Percentiles rank a stretch among this genome's conserved stretches.
phyloP scores from a whole-genome alignment of 2,113 vertebrate species.

The Saccopteryx bilineata region DNA sequence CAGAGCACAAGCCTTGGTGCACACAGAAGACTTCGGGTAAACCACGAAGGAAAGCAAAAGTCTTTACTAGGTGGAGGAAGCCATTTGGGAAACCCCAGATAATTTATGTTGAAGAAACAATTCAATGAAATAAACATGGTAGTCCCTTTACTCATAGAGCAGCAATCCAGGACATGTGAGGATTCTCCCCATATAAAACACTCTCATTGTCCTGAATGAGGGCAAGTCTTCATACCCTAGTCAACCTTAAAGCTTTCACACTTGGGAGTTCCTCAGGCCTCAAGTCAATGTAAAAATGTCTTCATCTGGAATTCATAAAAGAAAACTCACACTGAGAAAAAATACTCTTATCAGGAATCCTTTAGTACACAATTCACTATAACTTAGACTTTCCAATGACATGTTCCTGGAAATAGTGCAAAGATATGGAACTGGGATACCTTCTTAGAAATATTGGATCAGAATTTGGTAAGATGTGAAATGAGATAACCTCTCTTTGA shows the following conservation, averaged over 20 bases:
- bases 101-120: background rate
- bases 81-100: background rate
- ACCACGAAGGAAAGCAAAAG: background rate
- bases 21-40: background rate
- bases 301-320: background rate
- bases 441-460: background rate
- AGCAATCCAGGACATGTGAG: background rate
- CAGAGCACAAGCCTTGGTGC: background rate
- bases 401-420: background rate
- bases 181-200: background rate
- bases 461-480: background rate
- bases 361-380: background rate
- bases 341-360: background rate
- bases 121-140: background rate
- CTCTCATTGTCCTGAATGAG: background rate
- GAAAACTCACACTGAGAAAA: background rate
- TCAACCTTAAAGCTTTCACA: background rate
- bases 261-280: background rate
- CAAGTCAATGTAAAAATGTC: background rate
- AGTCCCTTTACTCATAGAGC: background rate
- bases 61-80: background rate
- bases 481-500: background rate
- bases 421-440: background rate
- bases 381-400: background rate
- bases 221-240: background rate